These are phyloP conservation scores for Cacatua alba DNA, from an alignment of 2,113 vertebrate genomes.

Conservation along the genomic window DNA sequence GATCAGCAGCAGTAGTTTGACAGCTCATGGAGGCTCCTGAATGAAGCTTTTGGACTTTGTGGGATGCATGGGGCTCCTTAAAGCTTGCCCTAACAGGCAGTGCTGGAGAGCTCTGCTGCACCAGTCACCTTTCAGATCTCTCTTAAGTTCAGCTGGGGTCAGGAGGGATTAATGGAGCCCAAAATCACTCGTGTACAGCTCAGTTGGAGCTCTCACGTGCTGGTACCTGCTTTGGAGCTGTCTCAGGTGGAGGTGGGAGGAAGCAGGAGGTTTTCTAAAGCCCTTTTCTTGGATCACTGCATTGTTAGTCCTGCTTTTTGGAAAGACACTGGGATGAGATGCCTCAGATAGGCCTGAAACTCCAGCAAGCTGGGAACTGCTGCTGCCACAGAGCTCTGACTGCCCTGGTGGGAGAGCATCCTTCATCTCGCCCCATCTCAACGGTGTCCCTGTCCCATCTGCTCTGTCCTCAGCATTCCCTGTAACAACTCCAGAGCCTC, in stretches of 20 bases:
- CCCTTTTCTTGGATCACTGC: background rate
- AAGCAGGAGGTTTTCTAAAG: background rate
- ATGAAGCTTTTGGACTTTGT: background rate
- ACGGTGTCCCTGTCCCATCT: background rate
- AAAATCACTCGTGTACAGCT: background rate
- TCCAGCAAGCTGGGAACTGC: background rate
- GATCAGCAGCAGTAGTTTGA: background rate
- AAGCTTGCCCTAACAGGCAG: background rate
- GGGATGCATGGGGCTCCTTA: background rate
- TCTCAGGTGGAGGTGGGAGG: background rate
- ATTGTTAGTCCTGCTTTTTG: background rate
- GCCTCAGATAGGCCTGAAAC: background rate
- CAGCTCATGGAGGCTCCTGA: background rate
- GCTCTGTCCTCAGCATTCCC: constrained; percentile 85
- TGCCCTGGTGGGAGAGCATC: background rate
- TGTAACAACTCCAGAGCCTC: constrained; percentile 97
- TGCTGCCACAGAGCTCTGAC: accelerated
- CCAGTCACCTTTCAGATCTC: background rate
- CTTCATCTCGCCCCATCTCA: background rate
- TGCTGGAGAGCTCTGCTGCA: background rate
- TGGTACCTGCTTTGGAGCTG: background rate
- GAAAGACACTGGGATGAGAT: background rate
- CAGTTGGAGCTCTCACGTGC: background rate
- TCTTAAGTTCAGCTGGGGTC: background rate
- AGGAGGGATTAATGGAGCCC: constrained; percentile 24